phyloP scores from a whole-genome alignment of 2,113 vertebrate genomes.

The Thermophis baileyi region DNA sequence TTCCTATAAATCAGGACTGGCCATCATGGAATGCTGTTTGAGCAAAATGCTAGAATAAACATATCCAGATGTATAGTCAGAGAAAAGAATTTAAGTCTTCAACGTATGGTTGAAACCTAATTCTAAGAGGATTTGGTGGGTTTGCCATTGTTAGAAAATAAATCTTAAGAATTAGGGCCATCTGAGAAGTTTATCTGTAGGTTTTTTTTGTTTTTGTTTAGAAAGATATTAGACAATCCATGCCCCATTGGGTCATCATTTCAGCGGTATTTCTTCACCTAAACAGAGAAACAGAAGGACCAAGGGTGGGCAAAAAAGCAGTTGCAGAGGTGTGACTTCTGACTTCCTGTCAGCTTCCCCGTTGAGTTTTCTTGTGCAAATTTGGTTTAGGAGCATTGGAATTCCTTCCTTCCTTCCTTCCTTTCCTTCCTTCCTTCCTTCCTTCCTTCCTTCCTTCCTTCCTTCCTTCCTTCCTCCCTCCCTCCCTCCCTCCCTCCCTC shows the following conservation, averaged over 20 bases:
- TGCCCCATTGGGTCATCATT: neutral
- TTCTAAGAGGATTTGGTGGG: neutral
- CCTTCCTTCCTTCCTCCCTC: too few relatives aligned
- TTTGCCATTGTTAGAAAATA: neutral
- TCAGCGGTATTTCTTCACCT: neutral
- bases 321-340: neutral
- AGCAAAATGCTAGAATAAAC: neutral
- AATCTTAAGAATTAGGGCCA: neutral
- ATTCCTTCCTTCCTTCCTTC: neutral
- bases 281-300: neutral
- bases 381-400: neutral
- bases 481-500: neutral
- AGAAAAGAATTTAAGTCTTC: neutral
- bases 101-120: neutral
- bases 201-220: neutral
- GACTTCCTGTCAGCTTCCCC: neutral
- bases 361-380: neutral
- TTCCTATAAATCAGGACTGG: neutral
- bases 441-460: neutral
- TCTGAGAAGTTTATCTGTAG: neutral
- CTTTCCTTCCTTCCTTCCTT: neutral
- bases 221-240: neutral
- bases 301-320: neutral
- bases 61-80: neutral
- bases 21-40: neutral